These are phyloP conservation scores for Etheostoma cragini DNA, from an alignment of 2,113 vertebrate genomes.

Conservation along the genomic window DNA sequence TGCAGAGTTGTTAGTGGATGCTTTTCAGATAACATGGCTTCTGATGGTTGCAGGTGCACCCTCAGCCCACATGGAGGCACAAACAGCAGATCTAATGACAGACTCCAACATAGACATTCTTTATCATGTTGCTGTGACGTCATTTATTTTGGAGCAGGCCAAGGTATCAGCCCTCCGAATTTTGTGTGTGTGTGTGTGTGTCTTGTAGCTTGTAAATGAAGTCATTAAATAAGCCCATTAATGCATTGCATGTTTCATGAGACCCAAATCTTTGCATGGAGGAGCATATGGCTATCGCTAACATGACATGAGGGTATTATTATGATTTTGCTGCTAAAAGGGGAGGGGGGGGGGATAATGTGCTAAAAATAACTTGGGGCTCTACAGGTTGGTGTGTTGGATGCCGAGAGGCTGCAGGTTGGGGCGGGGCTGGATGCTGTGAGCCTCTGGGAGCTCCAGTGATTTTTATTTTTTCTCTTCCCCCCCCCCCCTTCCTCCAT, in stretches of 20 bases:
- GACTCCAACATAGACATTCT: background rate
- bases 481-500: conserved; percentile 58
- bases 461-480: background rate
- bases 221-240: conserved; percentile 2
- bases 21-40: background rate
- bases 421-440: conserved; percentile 52
- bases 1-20: background rate
- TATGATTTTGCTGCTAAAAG: no score
- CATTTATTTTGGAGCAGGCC: conserved; percentile 40
- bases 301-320: no score
- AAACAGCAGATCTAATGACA: conserved; percentile 12
- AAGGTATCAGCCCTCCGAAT: background rate
- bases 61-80: conserved; percentile 61
- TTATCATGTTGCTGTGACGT: conserved; percentile 42
- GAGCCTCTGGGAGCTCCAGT: background rate
- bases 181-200: background rate
- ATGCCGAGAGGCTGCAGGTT: conserved; percentile 42
- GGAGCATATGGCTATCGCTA: background rate
- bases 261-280: background rate
- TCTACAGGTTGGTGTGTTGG: conserved; percentile 62
- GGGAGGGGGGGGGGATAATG: no score
- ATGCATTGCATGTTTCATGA: background rate
- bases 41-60: conserved; percentile 30
- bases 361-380: conserved; percentile 59
- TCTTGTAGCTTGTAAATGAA: conserved; percentile 17